Evolutionary conservation across 2,113 vertebrate genomes (phyloP), one percentile per base, ranked within the genome.

Genomic region (Smithornis capensis): DNA sequence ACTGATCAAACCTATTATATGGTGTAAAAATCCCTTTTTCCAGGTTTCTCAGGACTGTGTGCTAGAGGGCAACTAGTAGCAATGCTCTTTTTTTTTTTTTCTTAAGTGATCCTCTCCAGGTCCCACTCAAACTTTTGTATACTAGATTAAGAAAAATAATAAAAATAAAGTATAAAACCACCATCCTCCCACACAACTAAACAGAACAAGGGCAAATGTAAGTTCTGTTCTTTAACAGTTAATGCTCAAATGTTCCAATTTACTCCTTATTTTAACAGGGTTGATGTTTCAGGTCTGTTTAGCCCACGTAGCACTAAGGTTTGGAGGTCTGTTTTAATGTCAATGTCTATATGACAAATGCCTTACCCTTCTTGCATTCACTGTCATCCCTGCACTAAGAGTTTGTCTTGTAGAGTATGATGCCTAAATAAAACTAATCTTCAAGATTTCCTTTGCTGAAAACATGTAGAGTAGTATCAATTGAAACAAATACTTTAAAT

Each of bases 241-340:
- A 37, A 19, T 38, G n/a, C 18, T 83, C 55, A 56, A 55, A n/a
- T 67, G 10, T 83, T 83, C 6, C 19, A 12, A 4, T 57, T 83
- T 47, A 53, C 9, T 82, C n/a, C 19, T 56, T 68, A 22, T 69
- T 75, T 89, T 69, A 31, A 24, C 14, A 53, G 12, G 15, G 5
- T 33, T 81, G 40, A 18, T 81, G 7, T 35, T 84, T 89, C 45
- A 69, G 44, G 31, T 29, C 21, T 27, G 33, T 79, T 93, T 59
- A 92, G 5, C 60, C 44, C 33, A 24, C 0, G 0, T 4, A 38
- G 22, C 14, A 21, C 42, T 75, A 24, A 24, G 9, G 50, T 80
- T 47, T 74, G 9, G 38, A 16, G 8, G 2, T 74, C 57, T 87
- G 35, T 73, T 94, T 68, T 53, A 57, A 44, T 78, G 17, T 56